A percentile compares a stretch with the other conserved stretches of the same genome.
These are phyloP conservation scores for Suillia variegata DNA, from an alignment of 2,888 invertebrate species.

Conservation along the genomic window DNA sequence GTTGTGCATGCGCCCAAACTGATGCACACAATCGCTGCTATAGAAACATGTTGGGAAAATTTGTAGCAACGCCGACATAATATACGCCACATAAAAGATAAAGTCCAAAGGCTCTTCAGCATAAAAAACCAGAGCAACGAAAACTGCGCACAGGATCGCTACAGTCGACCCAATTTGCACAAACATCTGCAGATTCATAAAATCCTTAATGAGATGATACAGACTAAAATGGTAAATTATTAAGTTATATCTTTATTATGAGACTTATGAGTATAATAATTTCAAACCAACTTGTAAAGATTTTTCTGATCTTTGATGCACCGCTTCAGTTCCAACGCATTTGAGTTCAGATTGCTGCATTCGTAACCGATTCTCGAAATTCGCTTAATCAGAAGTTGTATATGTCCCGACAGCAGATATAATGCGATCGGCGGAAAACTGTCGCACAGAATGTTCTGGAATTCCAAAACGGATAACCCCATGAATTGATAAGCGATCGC, in stretches of 20 bases:
- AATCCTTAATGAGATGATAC: slow-evolving; percentile 18
- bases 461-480: slow-evolving; percentile 1
- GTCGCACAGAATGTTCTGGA: slow-evolving; percentile 32
- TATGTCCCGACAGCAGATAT: slow-evolving; percentile 28
- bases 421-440: slow-evolving; percentile 32
- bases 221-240: slow-evolving; percentile 24
- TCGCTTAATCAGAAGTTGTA: slow-evolving; percentile 29
- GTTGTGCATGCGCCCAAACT: slow-evolving; percentile 26
- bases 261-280: no score
- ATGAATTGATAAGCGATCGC: slow-evolving; percentile 24
- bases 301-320: slow-evolving; percentile 38
- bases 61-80: slow-evolving; percentile 24
- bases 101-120: slow-evolving; percentile 21
- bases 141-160: slow-evolving; percentile 26
- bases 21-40: slow-evolving; percentile 28
- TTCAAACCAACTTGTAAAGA: slow-evolving; percentile 29
- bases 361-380: slow-evolving; percentile 34
- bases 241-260: no score
- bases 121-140: slow-evolving; percentile 31
- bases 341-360: background rate
- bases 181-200: slow-evolving; percentile 36
- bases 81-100: slow-evolving; percentile 20
- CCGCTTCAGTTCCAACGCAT: slow-evolving; percentile 29
- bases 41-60: slow-evolving; percentile 36
- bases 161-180: slow-evolving; percentile 36